phyloP scores from a whole-genome alignment of 2,888 invertebrate genomes.

The Agrenia bidenticulata region DNA sequence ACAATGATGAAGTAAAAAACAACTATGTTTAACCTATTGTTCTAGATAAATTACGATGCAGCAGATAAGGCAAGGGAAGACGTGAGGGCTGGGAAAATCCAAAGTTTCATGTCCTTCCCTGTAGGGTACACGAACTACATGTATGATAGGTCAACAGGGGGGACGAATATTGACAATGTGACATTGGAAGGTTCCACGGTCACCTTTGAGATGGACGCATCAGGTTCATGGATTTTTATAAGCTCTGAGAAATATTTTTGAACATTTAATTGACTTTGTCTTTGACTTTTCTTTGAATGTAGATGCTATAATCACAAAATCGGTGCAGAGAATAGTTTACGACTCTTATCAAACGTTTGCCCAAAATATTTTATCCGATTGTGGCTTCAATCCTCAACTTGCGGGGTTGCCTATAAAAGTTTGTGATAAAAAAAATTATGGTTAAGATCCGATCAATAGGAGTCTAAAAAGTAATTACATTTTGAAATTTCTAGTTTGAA shows the following conservation, averaged over 20 bases:
- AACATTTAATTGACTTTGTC: no score
- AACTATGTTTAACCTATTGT: background rate
- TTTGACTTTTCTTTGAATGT: no score
- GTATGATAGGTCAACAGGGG: slow-evolving; percentile 25
- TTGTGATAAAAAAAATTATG: background rate
- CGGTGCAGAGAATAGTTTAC: background rate
- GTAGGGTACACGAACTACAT: slow-evolving; percentile 26
- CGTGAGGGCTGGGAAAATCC: slow-evolving; percentile 31
- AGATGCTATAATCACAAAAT: background rate
- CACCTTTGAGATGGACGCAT: slow-evolving; percentile 55
- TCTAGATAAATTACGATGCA: slow-evolving; percentile 15
- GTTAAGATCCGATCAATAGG: background rate
- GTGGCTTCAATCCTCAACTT: slow-evolving; percentile 3
- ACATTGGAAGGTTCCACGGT: slow-evolving; percentile 33
- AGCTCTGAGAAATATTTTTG: no score
- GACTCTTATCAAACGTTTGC: background rate
- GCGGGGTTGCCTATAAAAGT: background rate
- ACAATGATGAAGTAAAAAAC: background rate
- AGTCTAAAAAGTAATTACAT: background rate
- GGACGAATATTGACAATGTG: background rate
- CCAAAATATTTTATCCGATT: background rate
- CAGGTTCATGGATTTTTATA: no score
- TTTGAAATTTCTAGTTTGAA: background rate
- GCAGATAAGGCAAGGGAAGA: slow-evolving; percentile 55
- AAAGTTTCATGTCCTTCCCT: slow-evolving; percentile 40